phyloP scores from a whole-genome alignment of 2,888 invertebrate species.

The Stegophylla sp. region DNA sequence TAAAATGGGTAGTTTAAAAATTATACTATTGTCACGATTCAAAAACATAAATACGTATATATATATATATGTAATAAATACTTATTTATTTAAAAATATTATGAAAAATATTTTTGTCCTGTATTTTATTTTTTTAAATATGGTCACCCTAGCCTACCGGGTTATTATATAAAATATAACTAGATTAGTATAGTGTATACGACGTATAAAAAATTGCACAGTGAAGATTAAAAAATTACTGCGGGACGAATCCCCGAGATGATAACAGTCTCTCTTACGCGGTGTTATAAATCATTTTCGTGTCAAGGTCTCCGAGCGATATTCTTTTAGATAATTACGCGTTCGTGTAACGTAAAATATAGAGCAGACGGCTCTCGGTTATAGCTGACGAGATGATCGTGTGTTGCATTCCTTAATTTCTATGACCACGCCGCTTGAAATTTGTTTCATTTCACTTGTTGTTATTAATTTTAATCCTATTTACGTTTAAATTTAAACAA shows the following conservation, averaged over 20 bases:
- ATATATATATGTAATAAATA: no score
- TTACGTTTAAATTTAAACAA: background rate
- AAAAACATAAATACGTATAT: no score
- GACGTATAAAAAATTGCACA: background rate
- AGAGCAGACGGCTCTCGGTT: background rate
- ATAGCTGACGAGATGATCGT: background rate
- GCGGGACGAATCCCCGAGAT: background rate
- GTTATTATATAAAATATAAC: no score
- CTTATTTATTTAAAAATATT: no score
- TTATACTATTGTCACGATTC: constrained; percentile 61
- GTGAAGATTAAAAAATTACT: background rate
- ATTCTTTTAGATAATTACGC: constrained; percentile 18
- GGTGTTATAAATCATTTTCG: constrained; percentile 31
- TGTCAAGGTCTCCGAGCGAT: constrained; percentile 32
- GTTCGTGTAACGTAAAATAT: background rate
- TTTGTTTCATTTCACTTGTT: background rate
- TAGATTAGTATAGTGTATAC: background rate
- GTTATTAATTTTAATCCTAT: constrained; percentile 1
- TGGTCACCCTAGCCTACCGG: no score
- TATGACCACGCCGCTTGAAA: background rate
- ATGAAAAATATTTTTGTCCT: no score
- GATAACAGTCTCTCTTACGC: background rate
- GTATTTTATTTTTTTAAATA: no score
- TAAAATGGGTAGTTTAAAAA: no score
- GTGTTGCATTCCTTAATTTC: background rate